Evolutionary conservation across 2,888 invertebrate genomes (phyloP), one percentile per base, ranked within the genome.

Genomic region (Amphimallon solstitiale): DNA sequence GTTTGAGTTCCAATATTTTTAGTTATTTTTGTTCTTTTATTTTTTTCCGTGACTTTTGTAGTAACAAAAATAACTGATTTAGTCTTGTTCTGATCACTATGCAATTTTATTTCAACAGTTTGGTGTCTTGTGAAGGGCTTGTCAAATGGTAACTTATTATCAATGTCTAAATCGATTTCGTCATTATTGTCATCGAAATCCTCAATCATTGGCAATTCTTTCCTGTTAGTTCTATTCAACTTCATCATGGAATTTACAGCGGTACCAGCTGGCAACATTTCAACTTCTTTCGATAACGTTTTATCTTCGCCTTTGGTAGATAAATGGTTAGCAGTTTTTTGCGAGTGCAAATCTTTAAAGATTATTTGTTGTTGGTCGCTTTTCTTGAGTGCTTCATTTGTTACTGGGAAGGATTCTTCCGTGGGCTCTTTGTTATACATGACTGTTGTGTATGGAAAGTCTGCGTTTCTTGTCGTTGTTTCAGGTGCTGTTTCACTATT

Each of bases 181-280:
- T 66, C 67, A 12, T 66, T 65, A 10, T 66, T 66, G 45, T 70
- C 70, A 19, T 67, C 62, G 14, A 65, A 52, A 37, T 63, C 67
- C n/a, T 70, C 66, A 14, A 72, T 70, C 66, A 74, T 70, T 5
- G 82, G 82, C 12, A 81, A 67, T 68, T 82, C 79, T 70, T 82
- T 82, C 61, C 82, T 73, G 68, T 79, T 78, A 1, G 82, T 82
- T 65, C 82, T 71, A 67, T 81, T 82, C 49, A 82, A 70, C 72
- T 79, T 79, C 14, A 76, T 65, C 29, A 77, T 74, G 9, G 77
- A 71, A 52, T 66, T 69, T 10, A 65, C 60, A 52, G 78, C 77
- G 14, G 74, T 70, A 17, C 76, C 70, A 19, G 79, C 71, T 0
- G 81, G 79, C 66, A 78, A 76, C 71, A 80, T 74, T 73, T 79